Percentiles rank a stretch among this genome's conserved stretches.
These are phyloP conservation scores for Ariopsis seemanni DNA, from an alignment of 2,113 vertebrate species.

Conservation along the genomic window DNA sequence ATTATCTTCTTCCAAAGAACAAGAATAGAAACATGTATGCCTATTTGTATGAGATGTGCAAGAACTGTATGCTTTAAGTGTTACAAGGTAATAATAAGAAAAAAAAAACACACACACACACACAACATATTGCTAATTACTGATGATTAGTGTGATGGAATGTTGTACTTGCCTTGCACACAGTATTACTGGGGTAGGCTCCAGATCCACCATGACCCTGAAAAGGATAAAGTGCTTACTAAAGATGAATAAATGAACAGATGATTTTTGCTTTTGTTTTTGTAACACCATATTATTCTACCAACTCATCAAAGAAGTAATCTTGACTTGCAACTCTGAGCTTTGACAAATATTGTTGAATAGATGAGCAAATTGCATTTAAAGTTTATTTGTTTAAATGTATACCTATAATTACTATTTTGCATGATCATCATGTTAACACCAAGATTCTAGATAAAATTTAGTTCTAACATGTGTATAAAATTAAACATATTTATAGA, in stretches of 20 bases:
- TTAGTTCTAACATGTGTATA: not conserved
- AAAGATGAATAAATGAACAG: not conserved
- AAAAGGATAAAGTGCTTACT: not conserved
- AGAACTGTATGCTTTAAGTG: slow-evolving; percentile 11
- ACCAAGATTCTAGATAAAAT: not conserved
- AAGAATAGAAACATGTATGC: slow-evolving; percentile 17
- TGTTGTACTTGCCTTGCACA: not conserved
- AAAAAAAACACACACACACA: not conserved
- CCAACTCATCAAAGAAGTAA: not conserved
- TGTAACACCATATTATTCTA: not conserved
- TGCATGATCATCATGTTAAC: not conserved
- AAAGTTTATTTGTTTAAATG: not conserved
- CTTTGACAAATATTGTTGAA: not conserved
- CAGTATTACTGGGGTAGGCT: not conserved
- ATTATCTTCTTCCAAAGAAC: slow-evolving; percentile 45
- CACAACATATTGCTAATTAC: slow-evolving; percentile 11
- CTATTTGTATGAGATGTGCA: slow-evolving; percentile 31
- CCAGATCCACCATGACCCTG: not conserved
- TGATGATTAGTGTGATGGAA: not conserved
- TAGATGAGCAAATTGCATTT: not conserved
- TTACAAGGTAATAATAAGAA: slow-evolving; percentile 11
- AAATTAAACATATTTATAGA: not conserved
- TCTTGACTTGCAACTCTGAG: not conserved
- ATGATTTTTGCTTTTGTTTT: not conserved
- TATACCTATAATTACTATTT: not conserved